Conservation (phyloP, 2,888 invertebrate genomes). For the Cantharis rustica region DNA sequence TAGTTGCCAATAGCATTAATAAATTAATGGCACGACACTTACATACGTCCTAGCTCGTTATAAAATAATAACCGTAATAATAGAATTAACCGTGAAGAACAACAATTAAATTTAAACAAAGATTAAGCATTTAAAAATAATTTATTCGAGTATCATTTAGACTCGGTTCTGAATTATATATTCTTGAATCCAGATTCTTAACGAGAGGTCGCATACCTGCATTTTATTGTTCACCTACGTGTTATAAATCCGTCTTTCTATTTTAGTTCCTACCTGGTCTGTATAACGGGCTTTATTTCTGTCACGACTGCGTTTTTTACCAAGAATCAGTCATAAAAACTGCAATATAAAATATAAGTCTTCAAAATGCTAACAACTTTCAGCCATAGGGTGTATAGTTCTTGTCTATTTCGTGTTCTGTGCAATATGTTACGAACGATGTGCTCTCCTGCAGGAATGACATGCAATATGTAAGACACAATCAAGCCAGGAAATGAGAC, state of each 20-base stretch:
- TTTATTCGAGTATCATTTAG: background rate
- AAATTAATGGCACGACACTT: background rate
- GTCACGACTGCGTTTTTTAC: conserved; percentile 12
- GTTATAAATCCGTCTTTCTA: conserved; percentile 19
- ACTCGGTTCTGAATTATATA: background rate
- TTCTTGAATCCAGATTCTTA: conserved; percentile 11
- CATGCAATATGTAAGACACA: conserved; percentile 48
- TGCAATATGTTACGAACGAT: conserved; percentile 11
- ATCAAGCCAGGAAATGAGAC: conserved; percentile 51
- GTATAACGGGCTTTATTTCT: conserved; percentile 9
- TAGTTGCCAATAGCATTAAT: background rate
- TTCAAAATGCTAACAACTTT: conserved; percentile 14
- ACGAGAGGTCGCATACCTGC: conserved; percentile 21
- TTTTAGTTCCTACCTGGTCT: background rate
- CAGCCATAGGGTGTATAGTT: conserved; percentile 14
- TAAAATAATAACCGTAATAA: background rate
- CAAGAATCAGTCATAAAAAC: conserved; percentile 20
- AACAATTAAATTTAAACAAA: background rate
- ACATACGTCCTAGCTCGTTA: background rate
- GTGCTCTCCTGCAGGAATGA: conserved; percentile 1
- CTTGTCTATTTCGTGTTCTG: conserved; percentile 16
- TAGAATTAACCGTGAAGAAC: background rate
- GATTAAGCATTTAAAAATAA: background rate
- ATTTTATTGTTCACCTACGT: conserved; percentile 19
- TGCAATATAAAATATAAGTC: conserved; percentile 17